Base-by-base conservation (phyloP, 2,797 vertebrate species). In the Microctenopoma stevenorrisi region DNA sequence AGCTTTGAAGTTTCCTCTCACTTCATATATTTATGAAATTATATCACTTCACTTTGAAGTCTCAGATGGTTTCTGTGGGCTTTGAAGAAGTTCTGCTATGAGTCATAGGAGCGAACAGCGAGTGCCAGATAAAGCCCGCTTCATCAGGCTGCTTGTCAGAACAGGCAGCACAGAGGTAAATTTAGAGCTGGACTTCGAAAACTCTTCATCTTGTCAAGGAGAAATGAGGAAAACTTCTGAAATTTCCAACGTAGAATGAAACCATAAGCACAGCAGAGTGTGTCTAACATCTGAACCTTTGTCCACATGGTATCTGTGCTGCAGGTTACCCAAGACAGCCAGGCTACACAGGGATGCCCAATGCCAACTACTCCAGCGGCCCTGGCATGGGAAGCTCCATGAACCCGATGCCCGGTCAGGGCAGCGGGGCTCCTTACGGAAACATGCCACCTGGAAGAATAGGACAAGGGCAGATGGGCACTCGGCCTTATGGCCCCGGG, bases 281-380 rank as follows among this genome's bases (percentile, higher is more conserved):
- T 2, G 16, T 10, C 14, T 59, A 1, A 55, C 56, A 42, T 59
- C 37, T 49, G 15, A 53, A 38, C 57, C 3, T 55, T 11, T 52
- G 8, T 79, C 25, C 18, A 28, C 68, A 37, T 77, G 48, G 65
- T 38, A 70, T 40, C 10, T 46, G 43, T 46, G 60, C 88, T 90
- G 6, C 94, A 94, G 97, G 96, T 84, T 99, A 98, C 88, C 96
- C 96, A 56, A 92, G 98, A 85, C 97, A 97, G 88, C 96, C 96
- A 12, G 97, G 96, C 83, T 99, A 98, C 91, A 95, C 95, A 30
- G 94, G 95, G 72, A 97, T 99, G 96, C 94, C 97, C 86, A 98
- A 97, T 5, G 93, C 97, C 89, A 98, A 93, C 93, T 98, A 97
- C 81, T 92, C 96, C 44, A 95, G 93, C 4, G 95, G 94, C 15